These are phyloP conservation scores for Eulemur rufifrons DNA, from an alignment of 2,113 vertebrate genomes.

Conservation along the genomic window DNA sequence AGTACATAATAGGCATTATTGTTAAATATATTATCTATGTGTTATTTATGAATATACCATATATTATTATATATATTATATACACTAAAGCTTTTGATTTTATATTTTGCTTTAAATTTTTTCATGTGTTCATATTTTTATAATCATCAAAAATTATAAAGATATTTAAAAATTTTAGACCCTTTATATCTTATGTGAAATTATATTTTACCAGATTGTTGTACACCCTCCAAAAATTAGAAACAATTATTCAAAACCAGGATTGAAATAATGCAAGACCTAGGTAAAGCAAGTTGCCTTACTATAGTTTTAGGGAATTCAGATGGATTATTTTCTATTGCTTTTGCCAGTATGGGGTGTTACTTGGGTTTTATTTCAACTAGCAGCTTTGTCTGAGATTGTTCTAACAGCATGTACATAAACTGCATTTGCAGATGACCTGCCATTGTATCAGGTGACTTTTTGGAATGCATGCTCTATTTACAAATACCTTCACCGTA, in stretches of 20 bases:
- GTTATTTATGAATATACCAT: neutral
- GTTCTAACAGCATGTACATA: neutral
- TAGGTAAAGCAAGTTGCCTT: neutral
- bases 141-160: neutral
- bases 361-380: neutral
- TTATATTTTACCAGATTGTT: constrained; percentile 3
- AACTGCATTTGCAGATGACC: neutral
- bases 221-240: neutral
- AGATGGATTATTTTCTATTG: neutral
- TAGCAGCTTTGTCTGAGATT: neutral
- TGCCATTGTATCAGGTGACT: neutral
- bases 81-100: constrained; percentile 30
- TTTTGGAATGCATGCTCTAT: neutral
- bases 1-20: neutral
- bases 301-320: neutral
- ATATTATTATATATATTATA: neutral
- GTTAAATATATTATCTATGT: neutral
- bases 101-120: constrained; percentile 36
- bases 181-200: neutral
- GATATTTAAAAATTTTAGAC: neutral
- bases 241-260: neutral
- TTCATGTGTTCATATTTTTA: neutral
- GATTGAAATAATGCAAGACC: constrained; percentile 7
- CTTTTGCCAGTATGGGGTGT: neutral
- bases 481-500: neutral